Evolutionary conservation across 2,113 vertebrate genomes (phyloP).

Genomic region (Tragelaphus strepsiceros): DNA sequence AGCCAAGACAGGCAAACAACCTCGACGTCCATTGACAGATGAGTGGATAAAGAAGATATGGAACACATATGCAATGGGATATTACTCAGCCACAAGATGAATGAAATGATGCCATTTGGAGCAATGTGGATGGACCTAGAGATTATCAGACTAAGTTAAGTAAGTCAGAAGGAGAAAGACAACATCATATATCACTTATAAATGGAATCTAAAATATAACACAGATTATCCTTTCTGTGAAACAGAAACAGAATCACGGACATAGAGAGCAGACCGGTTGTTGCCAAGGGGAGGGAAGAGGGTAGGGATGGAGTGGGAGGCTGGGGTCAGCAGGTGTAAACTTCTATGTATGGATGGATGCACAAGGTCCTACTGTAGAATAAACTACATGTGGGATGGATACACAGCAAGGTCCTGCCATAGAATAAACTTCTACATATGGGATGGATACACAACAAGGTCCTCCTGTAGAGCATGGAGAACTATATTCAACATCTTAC

Average conservation of each 20-base stretch:
- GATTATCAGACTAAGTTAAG: background rate
- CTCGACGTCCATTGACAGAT: background rate
- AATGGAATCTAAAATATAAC: background rate
- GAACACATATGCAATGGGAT: background rate
- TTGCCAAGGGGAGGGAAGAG: background rate
- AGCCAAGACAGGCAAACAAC: background rate
- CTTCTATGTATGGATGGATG: background rate
- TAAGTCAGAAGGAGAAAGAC: background rate
- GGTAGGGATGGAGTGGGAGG: background rate
- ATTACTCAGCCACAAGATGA: background rate
- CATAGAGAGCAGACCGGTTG: background rate
- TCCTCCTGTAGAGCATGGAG: background rate
- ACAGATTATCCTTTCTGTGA: background rate
- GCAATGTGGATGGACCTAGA: background rate
- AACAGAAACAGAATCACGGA: background rate
- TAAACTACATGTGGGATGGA: too few species aligned
- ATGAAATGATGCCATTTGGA: background rate
- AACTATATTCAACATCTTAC: background rate
- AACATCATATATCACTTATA: background rate
- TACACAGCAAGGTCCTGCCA: too few species aligned
- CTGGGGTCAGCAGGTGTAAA: background rate
- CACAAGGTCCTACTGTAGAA: too few species aligned
- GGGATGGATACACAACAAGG: background rate
- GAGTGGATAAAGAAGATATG: background rate
- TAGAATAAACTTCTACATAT: too few species aligned